Conservation (phyloP, 2,888 invertebrate species). For the Andrena bucephala region DNA sequence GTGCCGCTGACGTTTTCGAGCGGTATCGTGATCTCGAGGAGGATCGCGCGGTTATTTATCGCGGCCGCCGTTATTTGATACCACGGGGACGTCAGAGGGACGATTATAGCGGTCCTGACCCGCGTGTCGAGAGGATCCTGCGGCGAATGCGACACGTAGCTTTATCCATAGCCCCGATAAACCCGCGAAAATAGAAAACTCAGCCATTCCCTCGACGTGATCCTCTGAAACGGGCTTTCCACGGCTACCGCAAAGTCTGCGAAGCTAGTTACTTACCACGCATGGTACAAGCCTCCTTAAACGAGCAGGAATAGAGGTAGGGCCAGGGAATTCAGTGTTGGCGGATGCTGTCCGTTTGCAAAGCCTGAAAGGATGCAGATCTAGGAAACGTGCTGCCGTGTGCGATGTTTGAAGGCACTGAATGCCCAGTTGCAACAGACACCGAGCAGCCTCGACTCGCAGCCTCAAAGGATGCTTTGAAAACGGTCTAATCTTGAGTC, state of each 20-base stretch:
- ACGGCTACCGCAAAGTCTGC: neutral
- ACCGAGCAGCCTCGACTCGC: too few relatives aligned
- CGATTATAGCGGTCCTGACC: constrained; percentile 23
- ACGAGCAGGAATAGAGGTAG: neutral
- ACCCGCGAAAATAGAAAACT: constrained; percentile 2
- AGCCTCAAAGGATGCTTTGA: neutral
- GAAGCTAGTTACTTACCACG: neutral
- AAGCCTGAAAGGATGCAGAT: neutral
- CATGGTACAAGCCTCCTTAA: neutral
- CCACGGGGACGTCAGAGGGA: constrained; percentile 22
- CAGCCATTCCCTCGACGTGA: neutral
- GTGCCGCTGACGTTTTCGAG: constrained; percentile 57
- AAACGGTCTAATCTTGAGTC: neutral
- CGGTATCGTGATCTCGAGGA: constrained; percentile 49
- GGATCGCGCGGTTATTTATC: constrained; percentile 58
- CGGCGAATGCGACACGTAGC: constrained; percentile 17
- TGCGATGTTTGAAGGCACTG: too few relatives aligned
- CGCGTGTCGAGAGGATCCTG: neutral
- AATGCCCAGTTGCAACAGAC: too few relatives aligned
- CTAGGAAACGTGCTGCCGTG: neutral
- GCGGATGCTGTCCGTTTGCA: neutral
- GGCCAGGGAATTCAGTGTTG: neutral
- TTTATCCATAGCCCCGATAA: neutral
- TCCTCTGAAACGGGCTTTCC: neutral
- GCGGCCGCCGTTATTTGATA: constrained; percentile 26